Conservation (phyloP, 2,113 vertebrate genomes). For the Sus scrofa region DNA sequence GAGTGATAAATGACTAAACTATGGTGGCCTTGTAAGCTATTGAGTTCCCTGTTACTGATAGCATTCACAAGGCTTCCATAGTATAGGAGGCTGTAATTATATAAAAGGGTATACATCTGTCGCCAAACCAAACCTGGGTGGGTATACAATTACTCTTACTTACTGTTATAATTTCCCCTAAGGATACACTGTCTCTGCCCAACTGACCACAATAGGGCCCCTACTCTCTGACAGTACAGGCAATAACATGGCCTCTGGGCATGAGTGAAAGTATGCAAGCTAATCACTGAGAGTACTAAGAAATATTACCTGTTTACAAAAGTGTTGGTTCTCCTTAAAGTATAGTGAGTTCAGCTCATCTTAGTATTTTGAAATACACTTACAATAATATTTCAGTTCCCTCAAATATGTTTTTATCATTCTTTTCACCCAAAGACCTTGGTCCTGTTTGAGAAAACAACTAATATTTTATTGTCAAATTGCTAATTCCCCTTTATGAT, state of each 20-base stretch:
- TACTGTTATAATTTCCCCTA: neutral
- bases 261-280: neutral
- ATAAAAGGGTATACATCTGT: neutral
- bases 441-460: neutral
- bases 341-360: neutral
- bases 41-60: neutral
- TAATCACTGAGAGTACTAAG: neutral
- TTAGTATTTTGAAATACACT: neutral
- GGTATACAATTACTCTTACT: neutral
- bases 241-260: neutral
- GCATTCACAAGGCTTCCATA: neutral
- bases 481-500: neutral
- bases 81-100: neutral
- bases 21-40: neutral
- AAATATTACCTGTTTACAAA: neutral
- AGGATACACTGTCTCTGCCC: neutral
- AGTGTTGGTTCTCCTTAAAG: neutral
- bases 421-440: neutral
- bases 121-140: neutral
- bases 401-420: neutral
- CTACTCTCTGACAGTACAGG: neutral
- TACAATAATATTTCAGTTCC: constrained; percentile 15
- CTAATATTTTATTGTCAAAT: neutral
- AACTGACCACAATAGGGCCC: neutral
- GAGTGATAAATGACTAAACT: neutral